Base-by-base conservation (phyloP, 2,888 invertebrate species). In the Panorpa germanica region DNA sequence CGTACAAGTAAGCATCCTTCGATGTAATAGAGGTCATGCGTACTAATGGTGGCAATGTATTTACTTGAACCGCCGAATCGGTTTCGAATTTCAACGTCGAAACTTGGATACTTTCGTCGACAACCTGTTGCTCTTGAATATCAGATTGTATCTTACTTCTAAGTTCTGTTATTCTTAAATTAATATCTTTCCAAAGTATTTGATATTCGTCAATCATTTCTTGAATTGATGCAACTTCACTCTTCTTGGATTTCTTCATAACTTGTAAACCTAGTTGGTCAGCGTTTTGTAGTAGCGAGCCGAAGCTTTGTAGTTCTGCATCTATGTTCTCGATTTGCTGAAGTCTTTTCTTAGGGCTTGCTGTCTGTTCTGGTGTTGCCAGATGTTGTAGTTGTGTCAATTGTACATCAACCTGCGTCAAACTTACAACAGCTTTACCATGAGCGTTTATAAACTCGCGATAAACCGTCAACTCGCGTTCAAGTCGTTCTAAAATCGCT, bases 21-120 rank as follows among this genome's bases (percentile, higher is more conserved):
- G 81, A 73, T 23, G 81, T 81, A 35, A 74, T 67, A 9, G 73
- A 70, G 2, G 73, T 73, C 55, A 73, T 67, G 12, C 62, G 55
- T 25, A 61, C 56, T 25, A 70, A 44, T 24, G 59, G 58, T 0
- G 66, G 65, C 22, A 85, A 51, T 0, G 85, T 86, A 45, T 83
- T 72, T 2, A 85, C 85, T 59, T 86, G 85, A 4, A 80, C 71
- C 2, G 74, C 70, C 1, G 69, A 67, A 43, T 85, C 81, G 10
- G 69, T 69, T 45, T 80, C 81, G 50, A 76, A 73, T 48, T 62
- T 70, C 5, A 75, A 54, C 1, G 80, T 78, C 37, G 81, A 72
- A 7, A 78, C 77, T 55, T 81, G 65, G 2, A 66, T 59, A 24
- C 63, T 55, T 44, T 70, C 65, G 34, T 69, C 63, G 2, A 63